Percentiles rank a stretch among this genome's conserved stretches.
phyloP scores from a whole-genome alignment of 2,888 invertebrate genomes.

The Falcaria lacertinaria region DNA sequence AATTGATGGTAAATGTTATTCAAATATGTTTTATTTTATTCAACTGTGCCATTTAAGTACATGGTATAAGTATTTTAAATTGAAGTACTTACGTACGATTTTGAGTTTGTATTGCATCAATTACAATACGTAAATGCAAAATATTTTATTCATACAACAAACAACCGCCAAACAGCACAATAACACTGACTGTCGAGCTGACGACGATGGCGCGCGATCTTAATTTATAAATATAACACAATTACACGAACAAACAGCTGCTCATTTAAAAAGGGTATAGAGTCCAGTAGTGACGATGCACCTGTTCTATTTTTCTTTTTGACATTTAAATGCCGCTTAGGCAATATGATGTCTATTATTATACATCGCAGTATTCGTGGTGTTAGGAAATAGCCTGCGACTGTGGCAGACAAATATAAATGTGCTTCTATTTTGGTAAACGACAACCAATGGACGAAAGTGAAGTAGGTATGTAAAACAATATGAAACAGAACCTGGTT shows the following conservation, averaged over 20 bases:
- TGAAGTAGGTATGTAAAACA: too few relatives aligned
- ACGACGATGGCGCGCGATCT: conserved; percentile 13
- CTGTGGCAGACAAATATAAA: neutral
- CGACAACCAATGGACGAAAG: neutral
- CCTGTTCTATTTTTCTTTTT: conserved; percentile 33
- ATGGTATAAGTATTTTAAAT: too few relatives aligned
- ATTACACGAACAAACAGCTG: conserved; percentile 39
- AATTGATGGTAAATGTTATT: too few relatives aligned
- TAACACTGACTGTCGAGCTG: conserved; percentile 6
- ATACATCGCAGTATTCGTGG: too few relatives aligned
- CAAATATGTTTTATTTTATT: too few relatives aligned
- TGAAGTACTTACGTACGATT: too few relatives aligned
- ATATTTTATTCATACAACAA: neutral
- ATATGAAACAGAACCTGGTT: too few relatives aligned
- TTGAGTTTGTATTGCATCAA: too few relatives aligned
- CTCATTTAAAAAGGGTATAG: conserved; percentile 36
- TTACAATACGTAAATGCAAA: neutral
- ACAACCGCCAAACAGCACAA: conserved; percentile 8
- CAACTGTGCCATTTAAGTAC: too few relatives aligned
- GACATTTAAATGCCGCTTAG: conserved; percentile 26
- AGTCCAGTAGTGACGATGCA: conserved; percentile 30
- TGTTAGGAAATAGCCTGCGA: neutral
- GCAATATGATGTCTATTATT: too few relatives aligned
- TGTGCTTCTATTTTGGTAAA: neutral
- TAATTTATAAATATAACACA: conserved; percentile 26